phyloP scores from a whole-genome alignment of 2,888 invertebrate species.

The Lepidocyrtinus sp. region DNA sequence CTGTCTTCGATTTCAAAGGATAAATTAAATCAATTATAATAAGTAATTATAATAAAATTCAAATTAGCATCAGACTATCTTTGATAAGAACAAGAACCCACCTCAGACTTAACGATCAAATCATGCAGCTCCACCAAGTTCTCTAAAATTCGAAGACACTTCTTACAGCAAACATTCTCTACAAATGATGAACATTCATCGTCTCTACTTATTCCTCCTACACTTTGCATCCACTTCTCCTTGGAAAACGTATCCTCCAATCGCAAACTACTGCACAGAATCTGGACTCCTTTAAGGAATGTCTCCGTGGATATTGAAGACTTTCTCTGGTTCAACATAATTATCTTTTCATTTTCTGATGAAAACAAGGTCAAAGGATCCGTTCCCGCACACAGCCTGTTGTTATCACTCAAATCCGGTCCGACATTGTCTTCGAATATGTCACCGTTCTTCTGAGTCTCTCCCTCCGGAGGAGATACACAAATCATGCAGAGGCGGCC shows the following conservation, averaged over 20 bases:
- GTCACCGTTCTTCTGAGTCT: background rate
- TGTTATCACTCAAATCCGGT: too few relatives aligned
- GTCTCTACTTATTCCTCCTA: background rate
- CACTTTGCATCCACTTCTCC: background rate
- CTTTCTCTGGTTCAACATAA: too few relatives aligned
- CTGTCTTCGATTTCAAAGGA: too few relatives aligned
- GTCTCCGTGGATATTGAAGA: background rate
- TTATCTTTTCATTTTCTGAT: background rate
- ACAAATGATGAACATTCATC: too few relatives aligned
- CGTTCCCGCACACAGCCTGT: too few relatives aligned
- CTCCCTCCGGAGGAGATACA: background rate
- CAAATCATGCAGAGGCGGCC: background rate
- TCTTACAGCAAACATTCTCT: background rate
- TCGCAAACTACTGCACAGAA: background rate
- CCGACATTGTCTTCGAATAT: too few relatives aligned
- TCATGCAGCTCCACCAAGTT: background rate
- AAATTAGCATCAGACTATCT: too few relatives aligned
- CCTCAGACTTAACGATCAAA: background rate
- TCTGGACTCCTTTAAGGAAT: background rate
- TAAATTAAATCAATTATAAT: too few relatives aligned
- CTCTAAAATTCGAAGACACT: background rate
- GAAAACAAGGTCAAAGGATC: background rate
- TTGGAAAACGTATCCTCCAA: background rate
- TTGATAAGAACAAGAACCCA: background rate
- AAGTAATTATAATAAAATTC: too few relatives aligned